phyloP scores from a whole-genome alignment of 2,888 invertebrate genomes.

The Cremastobaeus sp. region DNA sequence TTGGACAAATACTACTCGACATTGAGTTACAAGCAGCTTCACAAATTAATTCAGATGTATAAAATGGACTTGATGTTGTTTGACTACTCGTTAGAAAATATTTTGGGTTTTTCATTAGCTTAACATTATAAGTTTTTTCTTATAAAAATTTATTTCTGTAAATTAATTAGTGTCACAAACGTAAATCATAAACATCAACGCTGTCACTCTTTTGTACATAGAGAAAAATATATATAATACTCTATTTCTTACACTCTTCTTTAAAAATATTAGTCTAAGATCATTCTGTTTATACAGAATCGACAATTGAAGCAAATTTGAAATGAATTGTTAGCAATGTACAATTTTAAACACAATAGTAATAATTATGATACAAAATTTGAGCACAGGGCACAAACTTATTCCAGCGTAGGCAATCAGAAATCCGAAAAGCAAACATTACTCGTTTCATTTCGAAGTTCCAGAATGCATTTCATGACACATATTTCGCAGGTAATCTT shows the following conservation, averaged over 20 bases:
- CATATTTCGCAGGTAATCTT: neutral
- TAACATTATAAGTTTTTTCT: conserved; percentile 64
- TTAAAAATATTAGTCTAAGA: too few species aligned
- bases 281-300: too few species aligned
- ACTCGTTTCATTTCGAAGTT: neutral
- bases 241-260: too few species aligned
- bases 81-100: conserved; percentile 87
- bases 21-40: conserved; percentile 84
- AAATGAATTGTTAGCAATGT: too few species aligned
- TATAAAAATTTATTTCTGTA: conserved; percentile 27
- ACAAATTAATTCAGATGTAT: conserved; percentile 86
- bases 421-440: neutral
- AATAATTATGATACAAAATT: too few species aligned
- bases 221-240: too few species aligned
- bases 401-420: too few species aligned
- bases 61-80: conserved; percentile 89
- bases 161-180: conserved; percentile 4
- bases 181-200: neutral
- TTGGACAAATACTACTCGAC: conserved; percentile 86
- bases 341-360: too few species aligned
- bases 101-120: conserved; percentile 88
- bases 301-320: too few species aligned
- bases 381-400: too few species aligned
- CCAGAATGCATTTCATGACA: neutral
- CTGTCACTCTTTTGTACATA: too few species aligned